Evolutionary conservation across 2,888 invertebrate species (phyloP).

Genomic region (Cyclophora punctaria): DNA sequence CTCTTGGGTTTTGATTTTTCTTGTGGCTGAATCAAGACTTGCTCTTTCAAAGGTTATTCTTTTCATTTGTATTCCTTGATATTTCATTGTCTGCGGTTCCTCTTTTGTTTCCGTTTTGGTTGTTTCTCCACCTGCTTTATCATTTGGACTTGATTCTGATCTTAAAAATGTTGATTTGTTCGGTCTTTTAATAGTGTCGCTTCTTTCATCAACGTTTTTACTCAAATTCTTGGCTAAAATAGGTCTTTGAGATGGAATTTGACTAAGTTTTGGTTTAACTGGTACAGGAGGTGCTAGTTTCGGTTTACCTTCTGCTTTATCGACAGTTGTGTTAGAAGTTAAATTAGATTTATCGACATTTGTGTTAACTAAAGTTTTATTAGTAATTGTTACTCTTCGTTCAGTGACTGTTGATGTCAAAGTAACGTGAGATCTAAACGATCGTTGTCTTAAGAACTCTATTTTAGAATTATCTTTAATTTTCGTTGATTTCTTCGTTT

Average conservation of each 20-base stretch:
- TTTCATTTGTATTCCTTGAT: constrained; percentile 57
- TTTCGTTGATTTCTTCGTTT: constrained; percentile 30
- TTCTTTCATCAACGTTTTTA: constrained; percentile 40
- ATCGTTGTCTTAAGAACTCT: constrained; percentile 45
- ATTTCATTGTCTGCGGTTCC: constrained; percentile 26
- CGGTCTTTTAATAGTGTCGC: constrained; percentile 44
- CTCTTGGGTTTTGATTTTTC: constrained; percentile 47
- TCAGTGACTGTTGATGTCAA: constrained; percentile 35
- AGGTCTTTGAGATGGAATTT: constrained; percentile 35
- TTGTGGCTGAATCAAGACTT: constrained; percentile 62
- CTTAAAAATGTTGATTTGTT: constrained; percentile 33
- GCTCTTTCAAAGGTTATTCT: constrained; percentile 65
- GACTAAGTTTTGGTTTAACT: constrained; percentile 72
- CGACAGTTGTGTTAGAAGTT: constrained; percentile 3
- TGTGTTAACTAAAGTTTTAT: constrained; percentile 7
- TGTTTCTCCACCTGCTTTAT: constrained; percentile 18
- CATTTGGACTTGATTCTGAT: constrained; percentile 40
- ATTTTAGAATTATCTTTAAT: constrained; percentile 41
- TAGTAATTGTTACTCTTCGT: constrained; percentile 29
- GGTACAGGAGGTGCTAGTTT: constrained; percentile 79
- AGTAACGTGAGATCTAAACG: constrained; percentile 42
- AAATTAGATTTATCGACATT: constrained; percentile 33
- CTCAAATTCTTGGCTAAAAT: constrained; percentile 23
- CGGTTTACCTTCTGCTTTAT: constrained; percentile 39
- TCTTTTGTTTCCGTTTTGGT: constrained; percentile 17